Evolutionary conservation across 2,888 invertebrate genomes (phyloP).

Genomic region (Punctoribates punctum): DNA sequence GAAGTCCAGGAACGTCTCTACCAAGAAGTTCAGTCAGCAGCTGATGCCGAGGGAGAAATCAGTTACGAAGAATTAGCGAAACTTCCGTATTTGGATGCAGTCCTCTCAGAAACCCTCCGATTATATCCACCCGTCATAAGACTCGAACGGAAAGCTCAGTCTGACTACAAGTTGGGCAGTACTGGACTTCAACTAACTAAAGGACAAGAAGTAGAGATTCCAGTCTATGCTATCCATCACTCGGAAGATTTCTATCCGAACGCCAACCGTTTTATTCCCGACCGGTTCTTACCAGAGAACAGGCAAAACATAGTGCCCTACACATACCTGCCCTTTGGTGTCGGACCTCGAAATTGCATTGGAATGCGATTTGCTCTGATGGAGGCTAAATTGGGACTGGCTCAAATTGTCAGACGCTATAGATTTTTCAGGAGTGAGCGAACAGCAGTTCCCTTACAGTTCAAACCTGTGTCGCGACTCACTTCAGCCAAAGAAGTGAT

Average conservation of each 20-base stretch:
- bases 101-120: conserved; percentile 33
- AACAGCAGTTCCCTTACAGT: conserved; percentile 18
- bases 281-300: conserved; percentile 54
- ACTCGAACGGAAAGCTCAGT: conserved; percentile 12
- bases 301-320: conserved; percentile 43
- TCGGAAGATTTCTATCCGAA: conserved; percentile 62
- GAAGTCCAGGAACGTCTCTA: conserved; percentile 26
- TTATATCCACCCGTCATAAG: conserved; percentile 31
- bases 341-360: conserved; percentile 48
- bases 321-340: conserved; percentile 48
- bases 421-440: not conserved
- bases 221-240: conserved; percentile 61
- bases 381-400: conserved; percentile 37
- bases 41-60: conserved; percentile 50
- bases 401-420: conserved; percentile 12
- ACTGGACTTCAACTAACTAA: not conserved
- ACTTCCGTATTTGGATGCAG: conserved; percentile 39
- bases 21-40: conserved; percentile 46
- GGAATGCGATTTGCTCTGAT: conserved; percentile 43
- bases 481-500: not conserved
- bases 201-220: conserved; percentile 57
- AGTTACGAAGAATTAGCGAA: conserved; percentile 30
- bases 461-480: not conserved
- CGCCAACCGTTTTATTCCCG: conserved; percentile 60
- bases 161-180: conserved; percentile 23